Conservation (phyloP, 2,888 invertebrate species). For the Sympetrum striolatum region DNA sequence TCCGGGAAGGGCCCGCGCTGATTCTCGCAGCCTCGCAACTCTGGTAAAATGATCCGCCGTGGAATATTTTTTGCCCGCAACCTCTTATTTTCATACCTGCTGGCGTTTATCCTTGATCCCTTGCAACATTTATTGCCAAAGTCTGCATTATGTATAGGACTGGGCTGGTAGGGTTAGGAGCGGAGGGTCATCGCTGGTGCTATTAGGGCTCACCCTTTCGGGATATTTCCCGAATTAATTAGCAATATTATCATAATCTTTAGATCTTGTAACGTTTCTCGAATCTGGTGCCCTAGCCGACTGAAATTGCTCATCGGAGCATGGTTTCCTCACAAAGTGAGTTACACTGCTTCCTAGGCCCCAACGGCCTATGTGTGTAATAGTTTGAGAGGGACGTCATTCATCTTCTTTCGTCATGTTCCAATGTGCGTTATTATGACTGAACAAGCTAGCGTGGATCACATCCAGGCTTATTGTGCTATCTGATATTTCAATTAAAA, state of each 20-base stretch:
- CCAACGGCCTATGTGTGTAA: no score
- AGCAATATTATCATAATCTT: neutral
- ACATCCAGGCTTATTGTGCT: no score
- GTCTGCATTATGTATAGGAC: neutral
- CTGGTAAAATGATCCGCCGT: neutral
- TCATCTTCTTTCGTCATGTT: no score
- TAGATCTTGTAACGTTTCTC: neutral
- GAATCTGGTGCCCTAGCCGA: neutral
- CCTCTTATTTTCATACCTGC: neutral
- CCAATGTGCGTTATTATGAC: no score
- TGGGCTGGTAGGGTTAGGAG: neutral
- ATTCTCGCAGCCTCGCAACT: neutral
- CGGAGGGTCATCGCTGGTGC: neutral
- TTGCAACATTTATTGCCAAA: neutral
- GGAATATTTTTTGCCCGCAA: neutral
- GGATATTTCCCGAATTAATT: neutral
- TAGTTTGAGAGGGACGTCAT: no score
- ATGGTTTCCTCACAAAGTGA: neutral
- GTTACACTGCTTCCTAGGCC: no score
- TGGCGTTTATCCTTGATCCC: neutral
- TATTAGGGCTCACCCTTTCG: neutral
- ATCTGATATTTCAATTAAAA: no score
- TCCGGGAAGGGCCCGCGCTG: neutral
- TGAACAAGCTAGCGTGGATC: no score
- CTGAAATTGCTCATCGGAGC: neutral